Evolutionary conservation across 2,888 invertebrate species (phyloP), one percentile per base, ranked within the genome.

Genomic region (Metallyticus violacea): DNA sequence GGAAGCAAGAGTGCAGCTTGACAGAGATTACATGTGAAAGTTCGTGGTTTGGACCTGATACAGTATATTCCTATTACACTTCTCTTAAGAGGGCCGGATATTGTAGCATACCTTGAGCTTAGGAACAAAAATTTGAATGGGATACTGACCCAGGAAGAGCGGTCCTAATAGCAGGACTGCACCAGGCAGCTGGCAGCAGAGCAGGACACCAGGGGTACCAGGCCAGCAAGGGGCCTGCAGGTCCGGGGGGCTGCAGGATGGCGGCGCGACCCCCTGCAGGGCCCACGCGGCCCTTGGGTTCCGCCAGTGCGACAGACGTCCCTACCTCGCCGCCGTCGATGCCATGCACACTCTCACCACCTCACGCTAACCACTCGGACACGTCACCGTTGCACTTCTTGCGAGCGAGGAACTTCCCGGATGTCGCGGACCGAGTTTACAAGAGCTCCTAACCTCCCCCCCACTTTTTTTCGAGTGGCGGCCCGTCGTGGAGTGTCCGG

Each of bases 101-200:
- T n/a, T n/a, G n/a, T n/a, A n/a, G n/a, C n/a, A n/a, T n/a, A n/a
- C n/a, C n/a, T n/a, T n/a, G n/a, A n/a, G n/a, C n/a, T n/a, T n/a
- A n/a, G n/a, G n/a, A n/a, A n/a, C n/a, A n/a, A n/a, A n/a, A n/a
- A n/a, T n/a, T n/a, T n/a, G n/a, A n/a, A n/a, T n/a, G n/a, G n/a
- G 79, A 79, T 89, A 93, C 95, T 94, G 94, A 96, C 96, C 96
- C 95, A 85, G 96, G 96, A 90, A 96, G 93, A 88, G 96, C 96
- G 86, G 95, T 95, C 82, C 95, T 93, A 89, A 95, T 93, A 88
- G 96, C 95, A 26, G 90, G 89, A 82, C 85, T 89, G 85, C 89
- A 90, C 89, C 89, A 90, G 95, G 96, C 83, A 90, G 91, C 86
- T 90, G 91, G 92, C 95, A 96, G 91, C 95, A 95, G 88, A 95